Evolutionary conservation across 2,888 invertebrate species (phyloP).

Genomic region (Xestia rhomboidea): DNA sequence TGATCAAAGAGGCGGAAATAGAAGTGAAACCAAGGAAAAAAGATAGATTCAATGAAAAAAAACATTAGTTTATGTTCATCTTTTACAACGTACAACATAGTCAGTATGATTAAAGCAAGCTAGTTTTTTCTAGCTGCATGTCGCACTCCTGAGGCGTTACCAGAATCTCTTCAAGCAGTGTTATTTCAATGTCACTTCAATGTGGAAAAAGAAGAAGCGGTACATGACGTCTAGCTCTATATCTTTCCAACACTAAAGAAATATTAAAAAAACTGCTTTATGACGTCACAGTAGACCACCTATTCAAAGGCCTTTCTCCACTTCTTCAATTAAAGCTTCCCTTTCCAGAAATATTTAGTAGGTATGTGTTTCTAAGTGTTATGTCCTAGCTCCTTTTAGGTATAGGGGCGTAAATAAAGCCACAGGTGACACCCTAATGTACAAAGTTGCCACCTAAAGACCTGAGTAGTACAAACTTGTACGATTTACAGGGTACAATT

Average conservation of each 20-base stretch:
- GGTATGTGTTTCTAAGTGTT: conserved; percentile 13
- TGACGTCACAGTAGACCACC: accelerated
- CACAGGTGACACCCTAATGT: conserved; percentile 60
- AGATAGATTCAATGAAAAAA: neutral
- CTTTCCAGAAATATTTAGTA: neutral
- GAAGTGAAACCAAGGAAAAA: neutral
- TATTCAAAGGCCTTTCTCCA: neutral
- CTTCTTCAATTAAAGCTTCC: neutral
- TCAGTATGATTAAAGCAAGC: neutral
- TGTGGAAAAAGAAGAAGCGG: neutral
- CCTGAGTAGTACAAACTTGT: conserved; percentile 49
- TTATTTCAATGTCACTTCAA: neutral
- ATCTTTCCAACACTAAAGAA: neutral
- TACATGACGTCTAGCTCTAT: neutral
- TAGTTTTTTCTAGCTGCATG: too few species aligned
- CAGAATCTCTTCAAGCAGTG: too few species aligned
- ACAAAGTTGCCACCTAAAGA: conserved; percentile 55
- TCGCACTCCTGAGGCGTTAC: too few species aligned
- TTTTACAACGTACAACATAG: neutral
- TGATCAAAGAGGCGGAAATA: neutral
- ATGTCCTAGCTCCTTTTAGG: conserved; percentile 22
- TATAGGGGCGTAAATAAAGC: conserved; percentile 58
- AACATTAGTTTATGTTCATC: neutral
- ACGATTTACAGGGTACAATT: conserved; percentile 61
- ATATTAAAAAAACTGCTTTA: neutral